Evolutionary conservation across 2,797 vertebrate species (phyloP).

Genomic region (Liasis olivaceus): DNA sequence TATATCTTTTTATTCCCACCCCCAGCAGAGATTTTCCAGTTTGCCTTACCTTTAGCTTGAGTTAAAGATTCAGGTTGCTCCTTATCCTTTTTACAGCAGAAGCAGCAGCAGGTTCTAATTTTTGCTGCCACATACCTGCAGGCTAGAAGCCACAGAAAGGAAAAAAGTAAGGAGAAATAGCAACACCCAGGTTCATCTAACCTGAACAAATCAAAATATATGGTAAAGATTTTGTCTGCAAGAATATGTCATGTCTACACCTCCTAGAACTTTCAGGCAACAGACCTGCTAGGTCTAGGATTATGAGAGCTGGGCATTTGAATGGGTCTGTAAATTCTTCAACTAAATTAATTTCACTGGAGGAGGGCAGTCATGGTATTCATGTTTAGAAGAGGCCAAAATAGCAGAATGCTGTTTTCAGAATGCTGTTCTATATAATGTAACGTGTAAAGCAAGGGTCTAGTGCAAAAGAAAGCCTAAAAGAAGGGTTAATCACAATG

Average conservation of each 20-base stretch:
- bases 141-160: constrained; percentile 14
- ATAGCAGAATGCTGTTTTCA: too few species aligned
- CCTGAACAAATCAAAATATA: not conserved
- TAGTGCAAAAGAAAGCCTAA: too few species aligned
- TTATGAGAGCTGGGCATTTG: not conserved
- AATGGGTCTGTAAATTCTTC: not conserved
- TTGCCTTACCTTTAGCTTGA: not conserved
- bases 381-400: too few species aligned
- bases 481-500: too few species aligned
- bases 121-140: constrained; percentile 41
- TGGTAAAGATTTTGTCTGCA: not conserved
- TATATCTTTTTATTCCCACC: not conserved
- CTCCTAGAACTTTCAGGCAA: not conserved
- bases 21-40: not conserved
- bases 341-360: not conserved
- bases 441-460: too few species aligned
- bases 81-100: not conserved
- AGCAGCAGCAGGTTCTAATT: constrained; percentile 5
- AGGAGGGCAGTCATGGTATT: not conserved
- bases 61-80: not conserved
- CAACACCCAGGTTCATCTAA: not conserved
- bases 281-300: not conserved
- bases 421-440: too few species aligned
- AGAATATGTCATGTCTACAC: not conserved
- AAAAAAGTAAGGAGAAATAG: not conserved